These are phyloP conservation scores for Hemibagrus guttatus DNA, from an alignment of 2,797 vertebrate genomes.

Conservation along the genomic window DNA sequence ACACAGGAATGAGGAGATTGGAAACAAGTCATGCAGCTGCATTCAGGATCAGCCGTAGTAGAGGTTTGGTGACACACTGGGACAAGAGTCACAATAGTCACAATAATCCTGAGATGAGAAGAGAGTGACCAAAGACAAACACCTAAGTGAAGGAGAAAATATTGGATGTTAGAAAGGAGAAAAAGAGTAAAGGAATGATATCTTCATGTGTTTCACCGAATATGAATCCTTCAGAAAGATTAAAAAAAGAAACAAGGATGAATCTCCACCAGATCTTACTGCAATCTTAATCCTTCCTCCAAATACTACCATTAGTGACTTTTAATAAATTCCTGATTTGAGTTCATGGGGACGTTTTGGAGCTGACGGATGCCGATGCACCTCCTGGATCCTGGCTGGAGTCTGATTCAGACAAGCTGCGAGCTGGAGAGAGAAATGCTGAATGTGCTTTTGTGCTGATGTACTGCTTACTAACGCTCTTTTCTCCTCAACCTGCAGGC, in stretches of 20 bases:
- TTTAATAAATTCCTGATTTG: neutral
- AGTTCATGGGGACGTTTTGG: too few relatives aligned
- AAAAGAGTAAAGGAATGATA: neutral
- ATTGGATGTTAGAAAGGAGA: neutral
- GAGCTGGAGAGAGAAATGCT: neutral
- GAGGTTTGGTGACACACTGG: neutral
- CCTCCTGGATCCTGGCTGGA: neutral
- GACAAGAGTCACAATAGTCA: neutral
- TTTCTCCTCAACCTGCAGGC: neutral
- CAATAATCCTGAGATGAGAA: neutral
- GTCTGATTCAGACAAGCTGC: neutral
- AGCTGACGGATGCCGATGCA: neutral
- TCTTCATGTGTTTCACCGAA: neutral
- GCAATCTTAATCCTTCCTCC: neutral
- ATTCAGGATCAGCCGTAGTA: neutral
- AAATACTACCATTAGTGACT: neutral
- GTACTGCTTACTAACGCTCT: conserved; percentile 22
- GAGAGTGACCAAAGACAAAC: neutral
- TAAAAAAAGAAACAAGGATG: neutral
- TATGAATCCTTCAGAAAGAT: neutral
- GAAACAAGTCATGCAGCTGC: neutral
- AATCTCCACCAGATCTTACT: neutral
- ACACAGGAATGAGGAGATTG: neutral
- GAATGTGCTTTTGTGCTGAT: conserved; percentile 44
- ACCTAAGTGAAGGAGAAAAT: neutral